phyloP scores from a whole-genome alignment of 2,888 invertebrate genomes.

The Mallateleia sp. region DNA sequence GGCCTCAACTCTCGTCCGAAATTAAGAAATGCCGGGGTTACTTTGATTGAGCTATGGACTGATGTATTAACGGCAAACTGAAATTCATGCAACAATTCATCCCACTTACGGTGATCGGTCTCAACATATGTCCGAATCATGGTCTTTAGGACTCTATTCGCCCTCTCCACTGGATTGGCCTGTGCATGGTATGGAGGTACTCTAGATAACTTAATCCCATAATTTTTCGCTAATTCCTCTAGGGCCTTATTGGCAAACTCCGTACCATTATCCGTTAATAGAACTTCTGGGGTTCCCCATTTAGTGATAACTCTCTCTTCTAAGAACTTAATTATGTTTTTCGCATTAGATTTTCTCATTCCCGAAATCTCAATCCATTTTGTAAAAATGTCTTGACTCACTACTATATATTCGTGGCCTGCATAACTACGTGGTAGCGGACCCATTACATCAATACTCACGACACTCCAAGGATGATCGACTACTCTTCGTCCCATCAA shows the following conservation, averaged over 20 bases:
- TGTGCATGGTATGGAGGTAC: constrained; percentile 79
- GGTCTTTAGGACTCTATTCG: constrained; percentile 77
- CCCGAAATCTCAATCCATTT: constrained; percentile 17
- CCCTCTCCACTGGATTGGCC: constrained; percentile 80
- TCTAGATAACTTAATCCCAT: constrained; percentile 36
- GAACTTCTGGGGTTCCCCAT: constrained; percentile 18
- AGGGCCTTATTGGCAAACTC: constrained; percentile 35
- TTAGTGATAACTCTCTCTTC: constrained; percentile 2
- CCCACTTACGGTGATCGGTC: too few species aligned
- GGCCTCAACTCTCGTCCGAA: too few species aligned
- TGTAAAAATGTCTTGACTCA: constrained; percentile 9
- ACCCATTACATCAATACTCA: constrained; percentile 44
- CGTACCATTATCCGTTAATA: constrained; percentile 42
- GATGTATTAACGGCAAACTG: too few species aligned
- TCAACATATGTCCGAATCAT: too few species aligned
- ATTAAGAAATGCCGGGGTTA: too few species aligned
- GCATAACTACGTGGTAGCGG: constrained; percentile 10
- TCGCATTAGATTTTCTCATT: constrained; percentile 2
- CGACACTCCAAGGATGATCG: constrained; percentile 41
- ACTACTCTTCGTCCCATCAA: constrained; percentile 33
- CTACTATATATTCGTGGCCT: constrained; percentile 20
- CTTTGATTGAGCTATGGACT: too few species aligned
- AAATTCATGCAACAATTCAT: too few species aligned
- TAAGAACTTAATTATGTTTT: constrained; percentile 9
- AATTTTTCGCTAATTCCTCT: constrained; percentile 18